Base-by-base conservation (phyloP, 2,113 vertebrate species). In the Amia ocellicauda region DNA sequence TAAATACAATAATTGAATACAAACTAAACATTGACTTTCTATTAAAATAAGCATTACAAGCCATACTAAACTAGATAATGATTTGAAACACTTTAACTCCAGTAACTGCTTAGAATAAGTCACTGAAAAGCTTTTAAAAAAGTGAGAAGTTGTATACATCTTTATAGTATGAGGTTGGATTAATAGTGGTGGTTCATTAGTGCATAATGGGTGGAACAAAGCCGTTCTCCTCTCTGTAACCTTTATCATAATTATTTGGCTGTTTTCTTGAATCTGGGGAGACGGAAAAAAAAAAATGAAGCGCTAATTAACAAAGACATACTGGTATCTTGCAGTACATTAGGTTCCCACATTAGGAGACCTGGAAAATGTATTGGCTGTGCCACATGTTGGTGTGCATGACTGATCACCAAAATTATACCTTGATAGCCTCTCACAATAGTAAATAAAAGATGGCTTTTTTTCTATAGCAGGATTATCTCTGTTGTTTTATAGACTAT, bases 401-500 rank as follows among this genome's bases (percentile, higher is more conserved):
- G 51, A 76, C 47, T 42, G 63, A 51, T 45, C 36, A 11, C 50
- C 23, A 31, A 60, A 70, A 60, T 60, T n/a, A 67, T 58, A 66
- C 68, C 58, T 61, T 71, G 60, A 64, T 69, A 27, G 36, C 28
- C 47, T 23, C 17, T 61, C 29, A 62, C 64, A 65, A 71, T 65
- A 49, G 59, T 45, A 60, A 72, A 70, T 74, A 63, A 78, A 68
- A 64, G 66, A 62, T 67, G 17, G 20, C 41, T 66, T 62, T 65
- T 41, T 69, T 53, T 67, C 47, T 71, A 45, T 64, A 59, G 64
- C 60, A 66, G 70, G 72, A 74, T 76, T 68, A 71, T 72, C 64
- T 64, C 53, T 63, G 54, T 74, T 74, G 61, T 71, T 77, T 75
- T 70, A 70, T 68, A 70, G 64, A 56, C 71, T 76, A 59, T 55